Evolutionary conservation across 2,888 invertebrate species (phyloP).

Genomic region (Cephonodes hylas): DNA sequence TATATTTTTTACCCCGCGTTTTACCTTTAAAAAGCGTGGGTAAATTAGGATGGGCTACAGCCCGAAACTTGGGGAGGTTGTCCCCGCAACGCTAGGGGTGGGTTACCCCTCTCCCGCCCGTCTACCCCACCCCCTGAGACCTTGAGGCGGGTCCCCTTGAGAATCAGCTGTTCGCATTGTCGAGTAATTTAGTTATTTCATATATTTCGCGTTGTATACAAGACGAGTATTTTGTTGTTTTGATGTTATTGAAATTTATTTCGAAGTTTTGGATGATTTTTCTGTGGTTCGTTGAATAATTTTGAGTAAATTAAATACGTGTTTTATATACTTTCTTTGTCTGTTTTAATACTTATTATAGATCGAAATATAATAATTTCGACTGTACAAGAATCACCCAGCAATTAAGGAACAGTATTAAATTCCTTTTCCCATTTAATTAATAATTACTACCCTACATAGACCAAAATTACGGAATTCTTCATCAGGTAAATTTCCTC

Average conservation of each 20-base stretch:
- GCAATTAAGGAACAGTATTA: too few species aligned
- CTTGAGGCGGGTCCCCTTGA: constrained; percentile 53
- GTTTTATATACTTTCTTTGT: too few species aligned
- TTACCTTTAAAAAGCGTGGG: not conserved
- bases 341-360: too few species aligned
- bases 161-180: constrained; percentile 69
- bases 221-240: not conserved
- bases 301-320: not conserved
- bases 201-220: not conserved
- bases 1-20: not conserved
- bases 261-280: not conserved
- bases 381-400: too few species aligned
- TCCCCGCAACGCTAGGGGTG: constrained; percentile 19
- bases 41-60: constrained; percentile 14
- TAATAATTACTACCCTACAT: too few species aligned
- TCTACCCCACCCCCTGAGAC: constrained; percentile 46
- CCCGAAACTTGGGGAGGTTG: constrained; percentile 19
- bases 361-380: too few species aligned
- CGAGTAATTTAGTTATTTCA: constrained; percentile 12
- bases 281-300: not conserved
- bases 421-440: too few species aligned
- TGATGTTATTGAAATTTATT: not conserved
- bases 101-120: constrained; percentile 15
- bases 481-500: too few species aligned
- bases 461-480: not conserved